Base-by-base conservation (phyloP, 2,113 vertebrate species). In the Halichoeres trimaculatus region DNA sequence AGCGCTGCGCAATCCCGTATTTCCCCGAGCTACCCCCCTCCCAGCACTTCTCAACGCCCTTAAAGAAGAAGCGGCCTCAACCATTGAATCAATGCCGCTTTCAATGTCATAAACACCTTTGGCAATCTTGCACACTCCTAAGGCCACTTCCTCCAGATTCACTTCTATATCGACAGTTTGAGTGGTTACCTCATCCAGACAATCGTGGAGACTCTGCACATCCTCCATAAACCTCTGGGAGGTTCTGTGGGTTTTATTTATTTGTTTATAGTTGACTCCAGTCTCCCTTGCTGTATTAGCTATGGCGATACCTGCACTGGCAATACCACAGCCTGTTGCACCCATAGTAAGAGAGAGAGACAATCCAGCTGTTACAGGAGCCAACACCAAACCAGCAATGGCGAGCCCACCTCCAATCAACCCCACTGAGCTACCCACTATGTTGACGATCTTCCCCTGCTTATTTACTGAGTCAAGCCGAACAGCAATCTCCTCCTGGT, bases 381-480 rank as follows among this genome's bases (percentile, higher is more conserved):
- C 77, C 7, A 90, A 51, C 0, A 80, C 81, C 67, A 91, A 43
- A 13, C 88, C 88, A 9, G 76, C 0, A 0, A 90, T 90, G 47
- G 86, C 84, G 5, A 91, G 83, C 4, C 85, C 68, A 4, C 88
- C 76, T 19, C 90, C 85, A 1, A 78, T 24, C 0, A 62, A 70
- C 10, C 88, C 88, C 66, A 89, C 81, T 0, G 90, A 90, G 14
- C 85, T 90, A 20, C 88, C 83, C 2, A 50, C 73, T 17, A 89
- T 78, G 24, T 76, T 88, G 78, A 86, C 90, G 78, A 91, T 88
- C 74, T 41, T 90, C n/a, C 85, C 61, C 0, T 83, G 88, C 22
- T 1, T 74, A 8, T 63, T 85, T 87, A 89, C 88, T 5, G 5
- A 56, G 73, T 86, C 86, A 0, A 89, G 66, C 59, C 81, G 74